Conservation (phyloP, 2,888 invertebrate genomes). For the Drosophila monieri region DNA sequence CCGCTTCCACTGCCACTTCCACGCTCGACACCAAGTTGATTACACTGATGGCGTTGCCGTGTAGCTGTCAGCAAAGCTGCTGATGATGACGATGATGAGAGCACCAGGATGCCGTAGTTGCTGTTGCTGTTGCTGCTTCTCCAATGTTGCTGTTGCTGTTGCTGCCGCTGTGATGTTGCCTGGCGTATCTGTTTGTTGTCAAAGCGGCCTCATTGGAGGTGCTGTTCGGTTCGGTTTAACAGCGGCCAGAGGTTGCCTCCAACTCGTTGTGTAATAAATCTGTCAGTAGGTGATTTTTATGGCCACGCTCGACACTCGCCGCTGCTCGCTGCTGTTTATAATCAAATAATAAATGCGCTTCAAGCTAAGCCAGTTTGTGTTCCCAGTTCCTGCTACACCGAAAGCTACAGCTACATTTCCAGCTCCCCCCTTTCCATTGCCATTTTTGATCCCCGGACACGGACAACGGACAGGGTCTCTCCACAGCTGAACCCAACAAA, state of each 20-base stretch:
- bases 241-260: constrained; percentile 33
- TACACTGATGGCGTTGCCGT: constrained; percentile 80
- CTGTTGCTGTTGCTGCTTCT: constrained; percentile 24
- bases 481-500: constrained; percentile 14
- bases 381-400: constrained; percentile 12
- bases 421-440: constrained; percentile 2
- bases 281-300: constrained; percentile 82
- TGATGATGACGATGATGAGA: constrained; percentile 74
- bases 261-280: constrained; percentile 79
- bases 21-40: constrained; percentile 73
- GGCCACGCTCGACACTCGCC: constrained; percentile 72
- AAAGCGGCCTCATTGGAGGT: constrained; percentile 52
- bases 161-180: constrained; percentile 39
- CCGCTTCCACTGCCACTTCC: constrained; percentile 38
- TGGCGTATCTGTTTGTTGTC: constrained; percentile 76
- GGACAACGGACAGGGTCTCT: neutral
- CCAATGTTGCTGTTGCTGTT: constrained; percentile 15
- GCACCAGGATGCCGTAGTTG: constrained; percentile 61
- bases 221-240: constrained; percentile 22
- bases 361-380: constrained; percentile 48
- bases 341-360: constrained; percentile 77
- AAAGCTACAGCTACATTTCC: neutral
- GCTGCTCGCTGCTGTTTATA: constrained; percentile 70
- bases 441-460: constrained; percentile 31
- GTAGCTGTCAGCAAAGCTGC: constrained; percentile 79